Base-by-base conservation (phyloP, 30 jellyfish, hydroid and myxozoan genomes). In the Clytia hemisphaerica region DNA sequence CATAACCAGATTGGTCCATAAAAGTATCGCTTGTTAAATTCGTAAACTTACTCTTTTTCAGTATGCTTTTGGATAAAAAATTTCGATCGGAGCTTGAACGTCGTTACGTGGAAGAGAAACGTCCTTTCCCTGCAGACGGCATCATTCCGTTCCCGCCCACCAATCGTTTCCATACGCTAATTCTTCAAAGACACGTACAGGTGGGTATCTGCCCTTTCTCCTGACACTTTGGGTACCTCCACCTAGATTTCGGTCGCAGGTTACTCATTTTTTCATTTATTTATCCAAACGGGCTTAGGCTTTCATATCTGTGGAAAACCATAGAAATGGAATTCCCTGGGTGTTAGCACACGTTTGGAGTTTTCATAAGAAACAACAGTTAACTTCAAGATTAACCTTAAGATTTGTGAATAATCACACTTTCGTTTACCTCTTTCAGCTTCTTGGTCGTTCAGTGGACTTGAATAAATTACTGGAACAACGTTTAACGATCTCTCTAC, bases 361-460 rank as follows among this genome's bases (percentile, higher is more conserved):
- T n/a, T n/a, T n/a, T n/a, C n/a, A n/a, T n/a, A n/a, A n/a, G n/a
- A n/a, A n/a, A n/a, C n/a, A n/a, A n/a, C n/a, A n/a, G n/a, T n/a
- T n/a, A n/a, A n/a, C n/a, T n/a, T n/a, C n/a, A n/a, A n/a, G n/a
- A n/a, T n/a, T n/a, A n/a, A n/a, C n/a, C n/a, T n/a, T n/a, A n/a
- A n/a, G n/a, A n/a, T n/a, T n/a, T n/a, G n/a, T n/a, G n/a, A n/a
- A n/a, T n/a, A n/a, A n/a, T n/a, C n/a, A n/a, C n/a, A n/a, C n/a
- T n/a, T n/a, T n/a, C n/a, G n/a, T n/a, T n/a, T n/a, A n/a, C n/a
- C n/a, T 25, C 54, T 22, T 75, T 27, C 35, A 91, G 99, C 71
- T 92, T 37, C 96, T 92, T 46, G 99, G 99, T 2, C 87, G 99
- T 29, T 83, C 95, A 12, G 93, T 92, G 18, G 89, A 92, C 62